Evolutionary conservation across 92 coral and sea anemone genomes (phyloP).

Genomic region (Zoanthus gigantus): DNA sequence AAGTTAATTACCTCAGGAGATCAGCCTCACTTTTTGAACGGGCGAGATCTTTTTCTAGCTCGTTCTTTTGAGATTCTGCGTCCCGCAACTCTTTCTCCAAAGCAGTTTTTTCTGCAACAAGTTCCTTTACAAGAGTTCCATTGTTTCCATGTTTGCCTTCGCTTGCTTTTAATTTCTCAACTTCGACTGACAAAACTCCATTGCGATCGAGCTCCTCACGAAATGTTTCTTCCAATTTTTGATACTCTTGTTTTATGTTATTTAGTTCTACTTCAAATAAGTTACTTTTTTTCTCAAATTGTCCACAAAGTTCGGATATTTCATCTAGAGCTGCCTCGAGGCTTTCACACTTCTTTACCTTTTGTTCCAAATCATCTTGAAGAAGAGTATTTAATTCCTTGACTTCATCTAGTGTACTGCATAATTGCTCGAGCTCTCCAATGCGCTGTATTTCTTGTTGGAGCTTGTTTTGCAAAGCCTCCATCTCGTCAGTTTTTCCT

Average conservation of each 20-base stretch:
- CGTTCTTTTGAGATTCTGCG: constrained; percentile 14
- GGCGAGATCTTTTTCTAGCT: constrained; percentile 47
- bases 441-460: constrained; percentile 4
- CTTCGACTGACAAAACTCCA: not conserved
- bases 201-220: not conserved
- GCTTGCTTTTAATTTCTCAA: not conserved
- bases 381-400: not conserved
- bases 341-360: not conserved
- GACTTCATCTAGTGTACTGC: constrained; percentile 8
- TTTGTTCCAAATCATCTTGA: not conserved
- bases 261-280: not conserved
- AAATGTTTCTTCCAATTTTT: not conserved
- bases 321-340: not conserved
- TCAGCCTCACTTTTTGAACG: constrained; percentile 23
- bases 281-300: not conserved
- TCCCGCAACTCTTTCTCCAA: constrained; percentile 41
- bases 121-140: constrained; percentile 35
- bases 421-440: constrained; percentile 27
- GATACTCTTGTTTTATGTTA: not conserved
- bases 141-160: constrained; percentile 2
- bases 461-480: constrained; percentile 31
- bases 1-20: not conserved
- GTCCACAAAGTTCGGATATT: not conserved
- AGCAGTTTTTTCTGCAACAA: constrained; percentile 34
- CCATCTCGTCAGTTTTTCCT: constrained; percentile 7